These are phyloP conservation scores for Lutjanus campechanus DNA, from an alignment of 2,797 vertebrate species.

Conservation along the genomic window DNA sequence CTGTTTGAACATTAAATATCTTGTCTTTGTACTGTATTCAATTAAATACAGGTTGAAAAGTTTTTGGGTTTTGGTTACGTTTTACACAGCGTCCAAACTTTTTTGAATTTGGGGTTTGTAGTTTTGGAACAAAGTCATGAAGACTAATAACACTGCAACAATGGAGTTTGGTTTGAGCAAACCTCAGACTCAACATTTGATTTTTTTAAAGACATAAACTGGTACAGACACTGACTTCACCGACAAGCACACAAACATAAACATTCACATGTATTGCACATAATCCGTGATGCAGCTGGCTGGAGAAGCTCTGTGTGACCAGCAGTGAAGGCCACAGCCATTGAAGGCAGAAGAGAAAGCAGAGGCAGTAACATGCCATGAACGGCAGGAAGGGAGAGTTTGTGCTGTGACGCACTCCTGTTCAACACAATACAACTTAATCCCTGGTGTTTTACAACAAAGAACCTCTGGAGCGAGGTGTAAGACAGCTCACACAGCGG, in stretches of 20 bases:
- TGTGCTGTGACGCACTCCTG: conserved; percentile 58
- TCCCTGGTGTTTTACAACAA: conserved; percentile 66
- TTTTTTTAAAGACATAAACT: not conserved
- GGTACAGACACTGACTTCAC: not conserved
- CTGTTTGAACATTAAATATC: too few relatives aligned
- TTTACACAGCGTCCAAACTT: too few relatives aligned
- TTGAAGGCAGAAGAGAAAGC: conserved; percentile 38
- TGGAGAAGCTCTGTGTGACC: not conserved
- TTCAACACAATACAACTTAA: conserved; percentile 65
- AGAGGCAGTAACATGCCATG: conserved; percentile 32
- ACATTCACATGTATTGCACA: not conserved
- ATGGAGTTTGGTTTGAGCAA: not conserved
- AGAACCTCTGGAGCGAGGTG: conserved; percentile 41
- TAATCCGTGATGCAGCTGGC: not conserved
- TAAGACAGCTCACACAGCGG: conserved; percentile 21
- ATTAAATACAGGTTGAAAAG: too few relatives aligned
- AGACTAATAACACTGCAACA: not conserved
- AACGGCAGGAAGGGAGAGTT: conserved; percentile 75
- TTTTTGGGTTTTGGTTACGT: too few relatives aligned
- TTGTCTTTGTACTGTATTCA: too few relatives aligned
- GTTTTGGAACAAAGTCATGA: not conserved
- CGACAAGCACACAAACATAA: not conserved
- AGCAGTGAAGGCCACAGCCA: conserved; percentile 13
- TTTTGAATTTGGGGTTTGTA: too few relatives aligned
- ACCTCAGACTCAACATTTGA: not conserved